phyloP scores from a whole-genome alignment of 2,888 invertebrate species.

The Atethmia centrago region DNA sequence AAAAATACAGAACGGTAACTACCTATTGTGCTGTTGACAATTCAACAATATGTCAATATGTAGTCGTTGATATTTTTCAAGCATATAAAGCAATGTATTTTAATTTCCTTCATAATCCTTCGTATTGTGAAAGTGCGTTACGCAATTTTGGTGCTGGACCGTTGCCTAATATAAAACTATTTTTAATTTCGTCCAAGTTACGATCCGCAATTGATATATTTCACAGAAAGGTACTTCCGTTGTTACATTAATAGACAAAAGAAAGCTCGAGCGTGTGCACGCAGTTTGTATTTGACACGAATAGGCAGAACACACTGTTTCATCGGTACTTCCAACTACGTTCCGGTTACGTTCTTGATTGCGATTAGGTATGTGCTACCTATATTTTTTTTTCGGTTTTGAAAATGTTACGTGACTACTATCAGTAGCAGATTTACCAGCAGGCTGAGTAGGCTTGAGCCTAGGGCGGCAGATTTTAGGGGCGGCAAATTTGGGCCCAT shows the following conservation, averaged over 20 bases:
- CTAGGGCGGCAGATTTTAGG: too few species aligned
- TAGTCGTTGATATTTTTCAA: background rate
- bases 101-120: background rate
- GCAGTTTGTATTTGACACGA: slow-evolving; percentile 60
- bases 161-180: background rate
- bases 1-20: background rate
- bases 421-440: too few species aligned
- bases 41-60: background rate
- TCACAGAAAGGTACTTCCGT: slow-evolving; percentile 52
- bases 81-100: background rate
- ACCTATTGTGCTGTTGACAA: background rate
- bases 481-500: too few species aligned
- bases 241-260: slow-evolving; percentile 57
- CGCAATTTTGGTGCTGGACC: background rate
- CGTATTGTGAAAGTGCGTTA: background rate
- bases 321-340: slow-evolving; percentile 12
- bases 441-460: too few species aligned
- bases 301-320: slow-evolving; percentile 38
- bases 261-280: slow-evolving; percentile 61
- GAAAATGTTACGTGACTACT: background rate
- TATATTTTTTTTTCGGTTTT: background rate
- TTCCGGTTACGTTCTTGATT: slow-evolving; percentile 32
- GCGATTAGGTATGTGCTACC: background rate
- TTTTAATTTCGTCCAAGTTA: slow-evolving; percentile 37
- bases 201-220: slow-evolving; percentile 29